Conservation (phyloP, 2,113 vertebrate genomes). For the Ictidomys tridecemlineatus region DNA sequence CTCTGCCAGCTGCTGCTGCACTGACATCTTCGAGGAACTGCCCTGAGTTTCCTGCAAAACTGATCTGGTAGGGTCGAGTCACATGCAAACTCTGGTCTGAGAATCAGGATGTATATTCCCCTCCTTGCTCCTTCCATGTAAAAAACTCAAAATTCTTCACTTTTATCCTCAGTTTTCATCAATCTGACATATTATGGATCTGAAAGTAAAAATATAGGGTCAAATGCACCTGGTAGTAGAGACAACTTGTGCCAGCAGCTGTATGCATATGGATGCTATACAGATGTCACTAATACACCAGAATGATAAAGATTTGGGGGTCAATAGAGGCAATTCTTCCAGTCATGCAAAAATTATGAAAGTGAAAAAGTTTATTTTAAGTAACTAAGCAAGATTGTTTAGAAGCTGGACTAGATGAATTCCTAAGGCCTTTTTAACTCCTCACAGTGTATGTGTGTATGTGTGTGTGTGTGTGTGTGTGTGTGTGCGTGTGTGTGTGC, state of each 20-base stretch:
- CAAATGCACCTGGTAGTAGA: too few relatives aligned
- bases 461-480: too few relatives aligned
- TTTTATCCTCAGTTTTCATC: neutral
- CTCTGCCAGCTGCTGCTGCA: neutral
- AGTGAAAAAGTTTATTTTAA: neutral
- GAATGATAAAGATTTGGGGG: neutral
- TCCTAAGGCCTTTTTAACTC: neutral
- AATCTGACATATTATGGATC: neutral
- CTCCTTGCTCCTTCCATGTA: neutral
- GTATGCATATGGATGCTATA: neutral
- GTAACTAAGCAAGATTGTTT: neutral
- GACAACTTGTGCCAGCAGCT: neutral
- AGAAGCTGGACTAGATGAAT: neutral
- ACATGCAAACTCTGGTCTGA: neutral
- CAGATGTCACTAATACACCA: fast-evolving
- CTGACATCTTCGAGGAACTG: neutral
- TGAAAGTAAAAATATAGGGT: neutral
- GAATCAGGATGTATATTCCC: neutral
- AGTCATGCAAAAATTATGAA: neutral
- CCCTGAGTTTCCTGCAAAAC: neutral
- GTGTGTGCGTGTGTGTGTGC: too few relatives aligned
- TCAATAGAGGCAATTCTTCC: neutral
- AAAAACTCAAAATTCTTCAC: neutral
- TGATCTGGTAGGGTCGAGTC: too few relatives aligned
- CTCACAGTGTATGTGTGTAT: too few relatives aligned